phyloP scores from a whole-genome alignment of 1,140 invertebrate genomes.

The Heliothis subflexa region DNA sequence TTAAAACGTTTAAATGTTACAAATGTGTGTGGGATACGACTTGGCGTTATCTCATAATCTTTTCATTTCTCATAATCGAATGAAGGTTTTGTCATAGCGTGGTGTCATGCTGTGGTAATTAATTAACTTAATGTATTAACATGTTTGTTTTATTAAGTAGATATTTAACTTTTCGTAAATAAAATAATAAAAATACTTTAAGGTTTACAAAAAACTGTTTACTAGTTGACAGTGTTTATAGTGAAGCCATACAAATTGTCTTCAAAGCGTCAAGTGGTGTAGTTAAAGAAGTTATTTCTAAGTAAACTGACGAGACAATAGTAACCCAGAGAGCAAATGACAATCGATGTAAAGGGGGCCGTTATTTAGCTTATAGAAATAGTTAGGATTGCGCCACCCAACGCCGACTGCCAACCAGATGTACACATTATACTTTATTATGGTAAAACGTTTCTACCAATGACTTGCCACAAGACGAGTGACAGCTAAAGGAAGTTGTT shows the following conservation, averaged over 20 bases:
- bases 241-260: background rate
- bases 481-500: constrained; percentile 37
- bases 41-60: constrained; percentile 25
- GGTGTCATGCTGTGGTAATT: constrained; percentile 14
- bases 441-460: constrained; percentile 33
- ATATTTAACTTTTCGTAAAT: background rate
- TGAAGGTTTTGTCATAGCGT: constrained; percentile 16
- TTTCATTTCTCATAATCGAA: constrained; percentile 36
- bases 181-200: background rate
- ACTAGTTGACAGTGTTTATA: background rate
- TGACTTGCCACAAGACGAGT: constrained; percentile 8
- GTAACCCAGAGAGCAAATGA: constrained; percentile 52
- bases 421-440: constrained; percentile 32
- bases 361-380: constrained; percentile 52
- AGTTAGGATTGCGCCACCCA: constrained; percentile 49
- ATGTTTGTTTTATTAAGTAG: constrained; percentile 4
- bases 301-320: constrained; percentile 31
- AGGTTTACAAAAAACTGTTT: background rate
- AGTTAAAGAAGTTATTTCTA: background rate
- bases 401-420: constrained; percentile 28
- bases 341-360: constrained; percentile 59
- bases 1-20: constrained; percentile 55
- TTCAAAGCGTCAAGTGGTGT: background rate
- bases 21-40: constrained; percentile 50
- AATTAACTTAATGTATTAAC: constrained; percentile 33